Evolutionary conservation across 2,797 vertebrate species (phyloP).

Genomic region (Myiothlypis coronata): DNA sequence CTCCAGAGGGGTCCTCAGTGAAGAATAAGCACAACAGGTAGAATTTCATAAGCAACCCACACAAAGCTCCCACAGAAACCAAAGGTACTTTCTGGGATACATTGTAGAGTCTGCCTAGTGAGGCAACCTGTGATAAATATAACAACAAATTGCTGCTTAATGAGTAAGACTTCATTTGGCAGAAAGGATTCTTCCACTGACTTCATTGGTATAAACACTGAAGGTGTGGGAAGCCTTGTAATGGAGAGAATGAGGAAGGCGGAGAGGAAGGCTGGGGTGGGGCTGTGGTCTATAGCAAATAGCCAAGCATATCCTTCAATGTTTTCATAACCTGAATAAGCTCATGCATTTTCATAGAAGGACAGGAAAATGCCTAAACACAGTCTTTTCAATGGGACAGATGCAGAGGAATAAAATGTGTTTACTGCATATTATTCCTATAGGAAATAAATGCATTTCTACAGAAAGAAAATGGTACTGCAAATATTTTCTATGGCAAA

Average conservation of each 20-base stretch:
- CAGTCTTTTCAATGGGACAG: background rate
- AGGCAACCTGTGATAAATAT: background rate
- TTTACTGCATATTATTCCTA: background rate
- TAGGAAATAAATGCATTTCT: background rate
- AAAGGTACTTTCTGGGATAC: background rate
- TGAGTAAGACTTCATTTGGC: background rate
- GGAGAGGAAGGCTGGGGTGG: rapidly evolving
- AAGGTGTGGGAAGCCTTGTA: background rate
- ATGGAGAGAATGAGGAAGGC: background rate
- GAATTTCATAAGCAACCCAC: background rate
- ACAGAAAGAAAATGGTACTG: background rate
- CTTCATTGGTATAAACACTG: background rate
- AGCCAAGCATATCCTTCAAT: background rate
- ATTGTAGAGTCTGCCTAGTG: background rate
- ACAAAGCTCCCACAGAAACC: background rate
- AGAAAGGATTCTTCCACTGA: background rate
- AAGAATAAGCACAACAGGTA: background rate
- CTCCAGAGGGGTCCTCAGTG: rapidly evolving
- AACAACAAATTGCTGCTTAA: background rate
- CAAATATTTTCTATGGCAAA: background rate
- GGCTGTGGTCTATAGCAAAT: background rate
- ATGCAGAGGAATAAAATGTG: background rate
- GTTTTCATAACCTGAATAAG: background rate
- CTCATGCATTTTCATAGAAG: background rate
- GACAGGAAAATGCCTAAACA: background rate